Evolutionary conservation across 2,113 vertebrate species (phyloP).

Genomic region (Motacilla alba): DNA sequence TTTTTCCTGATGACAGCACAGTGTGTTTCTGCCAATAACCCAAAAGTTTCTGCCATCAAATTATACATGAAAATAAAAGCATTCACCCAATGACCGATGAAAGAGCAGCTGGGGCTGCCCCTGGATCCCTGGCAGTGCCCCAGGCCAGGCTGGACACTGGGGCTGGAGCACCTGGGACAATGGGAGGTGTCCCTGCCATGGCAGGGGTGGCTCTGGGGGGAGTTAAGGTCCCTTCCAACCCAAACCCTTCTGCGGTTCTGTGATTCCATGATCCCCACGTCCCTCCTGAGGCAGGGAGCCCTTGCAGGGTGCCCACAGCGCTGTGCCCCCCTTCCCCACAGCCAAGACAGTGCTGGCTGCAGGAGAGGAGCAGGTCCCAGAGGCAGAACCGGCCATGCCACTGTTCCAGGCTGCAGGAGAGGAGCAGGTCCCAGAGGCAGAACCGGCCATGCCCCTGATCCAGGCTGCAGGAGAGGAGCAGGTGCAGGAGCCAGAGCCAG

Average conservation of each 20-base stretch:
- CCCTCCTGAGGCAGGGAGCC: background rate
- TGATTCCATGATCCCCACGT: rapidly evolving
- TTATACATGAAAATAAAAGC: background rate
- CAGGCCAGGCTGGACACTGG: background rate
- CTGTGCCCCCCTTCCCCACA: background rate
- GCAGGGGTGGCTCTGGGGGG: background rate
- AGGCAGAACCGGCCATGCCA: too few relatives aligned
- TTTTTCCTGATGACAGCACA: background rate
- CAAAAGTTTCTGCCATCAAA: background rate
- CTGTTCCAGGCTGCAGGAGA: background rate
- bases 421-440: too few relatives aligned
- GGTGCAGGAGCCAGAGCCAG: too few relatives aligned
- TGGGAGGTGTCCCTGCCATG: background rate
- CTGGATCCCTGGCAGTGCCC: background rate
- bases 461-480: too few relatives aligned
- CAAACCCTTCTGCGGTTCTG: background rate
- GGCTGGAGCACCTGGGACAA: background rate
- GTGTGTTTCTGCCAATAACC: background rate
- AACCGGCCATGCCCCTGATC: too few relatives aligned
- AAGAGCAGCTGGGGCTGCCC: background rate
- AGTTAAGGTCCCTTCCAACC: rapidly evolving
- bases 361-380: rapidly evolving
- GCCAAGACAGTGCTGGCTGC: rapidly evolving
- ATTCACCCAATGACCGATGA: background rate
- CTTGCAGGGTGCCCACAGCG: rapidly evolving